Conservation (phyloP, 2,888 invertebrate species). For the Branchipolynoe longqiensis region DNA sequence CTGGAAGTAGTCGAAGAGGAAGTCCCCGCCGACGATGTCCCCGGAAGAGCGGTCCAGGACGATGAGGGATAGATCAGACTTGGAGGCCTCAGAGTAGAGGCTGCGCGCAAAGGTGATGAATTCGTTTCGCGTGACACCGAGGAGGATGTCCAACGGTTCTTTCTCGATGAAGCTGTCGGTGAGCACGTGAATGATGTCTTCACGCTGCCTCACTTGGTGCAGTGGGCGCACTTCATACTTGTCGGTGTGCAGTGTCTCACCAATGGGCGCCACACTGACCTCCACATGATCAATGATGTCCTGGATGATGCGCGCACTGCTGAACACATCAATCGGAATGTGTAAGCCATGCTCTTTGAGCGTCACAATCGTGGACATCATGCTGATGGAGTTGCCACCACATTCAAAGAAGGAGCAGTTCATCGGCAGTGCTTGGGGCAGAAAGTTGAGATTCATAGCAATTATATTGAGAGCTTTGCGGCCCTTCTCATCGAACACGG, state of each 20-base stretch:
- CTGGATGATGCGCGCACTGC: conserved; percentile 59
- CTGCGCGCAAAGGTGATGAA: conserved; percentile 62
- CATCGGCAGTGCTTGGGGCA: conserved; percentile 54
- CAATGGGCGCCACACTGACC: neutral
- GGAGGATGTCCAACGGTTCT: conserved; percentile 61
- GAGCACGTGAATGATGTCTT: conserved; percentile 58
- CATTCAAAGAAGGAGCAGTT: conserved; percentile 72
- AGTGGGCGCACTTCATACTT: conserved; percentile 58
- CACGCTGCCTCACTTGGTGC: conserved; percentile 16
- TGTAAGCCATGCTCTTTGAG: conserved; percentile 59
- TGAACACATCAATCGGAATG: conserved; percentile 63
- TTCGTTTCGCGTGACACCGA: conserved; percentile 61
- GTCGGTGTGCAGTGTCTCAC: conserved; percentile 48
- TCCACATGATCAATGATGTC: conserved; percentile 62
- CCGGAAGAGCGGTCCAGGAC: conserved; percentile 59
- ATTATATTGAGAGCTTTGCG: conserved; percentile 63
- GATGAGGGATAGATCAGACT: conserved; percentile 57
- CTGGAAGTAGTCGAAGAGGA: conserved; percentile 63
- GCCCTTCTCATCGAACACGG: conserved; percentile 60
- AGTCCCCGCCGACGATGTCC: conserved; percentile 64
- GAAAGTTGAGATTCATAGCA: conserved; percentile 63
- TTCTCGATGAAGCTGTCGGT: conserved; percentile 64
- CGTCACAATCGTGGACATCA: conserved; percentile 63
- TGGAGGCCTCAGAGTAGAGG: conserved; percentile 58
- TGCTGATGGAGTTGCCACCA: conserved; percentile 72